phyloP scores from a whole-genome alignment of 1,140 invertebrate species.

The Hylyphantes graminicola region DNA sequence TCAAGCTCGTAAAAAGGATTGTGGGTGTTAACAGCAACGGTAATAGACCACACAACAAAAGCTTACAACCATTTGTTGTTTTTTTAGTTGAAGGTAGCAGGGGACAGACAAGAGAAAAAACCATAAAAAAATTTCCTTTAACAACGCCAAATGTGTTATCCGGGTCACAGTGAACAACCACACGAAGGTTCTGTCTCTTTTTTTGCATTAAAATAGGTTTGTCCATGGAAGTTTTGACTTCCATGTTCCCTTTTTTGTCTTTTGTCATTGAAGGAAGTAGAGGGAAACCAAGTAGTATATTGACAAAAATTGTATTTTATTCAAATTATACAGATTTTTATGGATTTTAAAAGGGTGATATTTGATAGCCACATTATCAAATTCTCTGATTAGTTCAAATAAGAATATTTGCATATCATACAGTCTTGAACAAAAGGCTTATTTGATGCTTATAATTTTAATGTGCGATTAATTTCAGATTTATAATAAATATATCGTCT shows the following conservation, averaged over 20 bases:
- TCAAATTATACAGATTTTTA: no score
- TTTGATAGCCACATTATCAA: no score
- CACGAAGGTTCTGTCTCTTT: neutral
- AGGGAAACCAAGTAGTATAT: no score
- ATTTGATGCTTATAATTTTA: no score
- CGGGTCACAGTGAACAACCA: conserved; percentile 14
- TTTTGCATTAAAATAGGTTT: neutral
- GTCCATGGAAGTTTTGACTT: neutral
- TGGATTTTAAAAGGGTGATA: no score
- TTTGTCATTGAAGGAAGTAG: neutral
- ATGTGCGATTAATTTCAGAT: no score
- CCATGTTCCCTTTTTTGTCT: neutral
- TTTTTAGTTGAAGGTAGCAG: neutral
- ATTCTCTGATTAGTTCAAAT: no score
- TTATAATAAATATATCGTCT: no score
- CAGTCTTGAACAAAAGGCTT: no score
- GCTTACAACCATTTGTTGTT: conserved; percentile 9
- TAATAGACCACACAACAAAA: conserved; percentile 22
- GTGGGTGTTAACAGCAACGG: conserved; percentile 26
- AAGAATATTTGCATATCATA: no score
- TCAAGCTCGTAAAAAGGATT: neutral
- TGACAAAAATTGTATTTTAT: no score
- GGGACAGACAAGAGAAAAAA: neutral
- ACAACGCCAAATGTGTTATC: neutral
- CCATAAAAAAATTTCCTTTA: neutral